These are phyloP conservation scores for Apodemus sylvaticus DNA, from an alignment of 2,113 vertebrate genomes.

Conservation along the genomic window DNA sequence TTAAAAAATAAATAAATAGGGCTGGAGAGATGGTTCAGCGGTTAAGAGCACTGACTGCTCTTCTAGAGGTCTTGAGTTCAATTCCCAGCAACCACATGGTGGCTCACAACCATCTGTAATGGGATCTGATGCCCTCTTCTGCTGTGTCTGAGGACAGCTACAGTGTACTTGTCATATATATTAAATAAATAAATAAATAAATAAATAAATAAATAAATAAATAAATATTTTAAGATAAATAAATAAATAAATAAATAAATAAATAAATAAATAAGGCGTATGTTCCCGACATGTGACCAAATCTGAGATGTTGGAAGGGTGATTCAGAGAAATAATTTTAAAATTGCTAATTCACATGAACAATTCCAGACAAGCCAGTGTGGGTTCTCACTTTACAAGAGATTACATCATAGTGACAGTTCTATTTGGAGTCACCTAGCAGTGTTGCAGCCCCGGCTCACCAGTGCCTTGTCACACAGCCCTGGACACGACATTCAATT, in stretches of 20 bases:
- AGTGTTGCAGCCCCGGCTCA: background rate
- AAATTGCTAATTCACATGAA: background rate
- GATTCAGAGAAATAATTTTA: background rate
- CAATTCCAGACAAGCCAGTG: background rate
- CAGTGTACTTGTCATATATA: no score
- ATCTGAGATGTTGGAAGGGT: background rate
- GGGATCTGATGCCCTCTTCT: no score
- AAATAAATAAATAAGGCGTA: background rate
- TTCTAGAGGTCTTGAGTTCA: no score
- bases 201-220: background rate
- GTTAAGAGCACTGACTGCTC: no score
- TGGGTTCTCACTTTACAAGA: background rate
- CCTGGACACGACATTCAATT: background rate
- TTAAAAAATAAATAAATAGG: no score
- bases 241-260: no score
- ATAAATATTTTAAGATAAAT: no score
- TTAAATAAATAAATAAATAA: no score
- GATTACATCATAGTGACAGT: accelerated
- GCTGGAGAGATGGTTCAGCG: no score
- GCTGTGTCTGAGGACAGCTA: no score
- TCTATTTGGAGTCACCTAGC: background rate
- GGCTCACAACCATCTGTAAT: no score
- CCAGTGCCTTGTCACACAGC: background rate
- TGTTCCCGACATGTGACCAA: background rate
- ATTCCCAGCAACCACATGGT: no score